Evolutionary conservation across 1,140 invertebrate species (phyloP), one percentile per base, ranked within the genome.

Genomic region (Linepithema humile): DNA sequence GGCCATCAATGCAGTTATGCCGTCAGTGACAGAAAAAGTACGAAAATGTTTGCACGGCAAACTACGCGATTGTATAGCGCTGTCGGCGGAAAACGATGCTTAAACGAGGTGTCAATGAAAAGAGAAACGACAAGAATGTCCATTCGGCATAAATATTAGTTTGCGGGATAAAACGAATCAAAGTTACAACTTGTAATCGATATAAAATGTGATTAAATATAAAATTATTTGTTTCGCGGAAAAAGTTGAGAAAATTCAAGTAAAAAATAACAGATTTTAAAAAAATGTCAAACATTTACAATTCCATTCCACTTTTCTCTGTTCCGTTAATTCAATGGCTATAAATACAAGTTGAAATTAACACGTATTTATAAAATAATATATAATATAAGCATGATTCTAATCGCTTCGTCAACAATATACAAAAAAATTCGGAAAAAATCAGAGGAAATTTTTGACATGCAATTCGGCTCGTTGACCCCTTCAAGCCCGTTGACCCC

Each of bases 21-120:
- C 32, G 23, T 55, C 32, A 69, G 64, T 80, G 62, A 69, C 62
- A 69, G 40, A 69, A 67, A 43, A 69, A 80, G 35, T 80, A 55
- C 20, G 48, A 55, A 80, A 80, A 69, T 80, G 23, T 69, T 80
- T 80, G 75, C 23, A 78, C 35, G 17, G 10, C 62, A 80, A 80
- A 80, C 64, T 80, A 23, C 12, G n/a, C n/a, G 48, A 80, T 80
- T 69, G 35, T 53, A 5, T 55, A 69, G 23, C 32, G 32, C 17
- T 53, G 32, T 65, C 32, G 15, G 5, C 15, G 26, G 35, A 70
- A 57, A 80, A 35, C 23, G 23, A 43, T 55, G 26, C 9, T 80
- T 69, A 80, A 69, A 80, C 38, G 23, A 50, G 26, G 15, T 57
- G n/a, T 23, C 38, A 23, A 65, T 20, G 20, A 38, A 69, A 57